These are phyloP conservation scores for human (Homo sapiens) DNA, from an alignment of 2,113 vertebrate genomes.

Conservation along the genomic window DNA sequence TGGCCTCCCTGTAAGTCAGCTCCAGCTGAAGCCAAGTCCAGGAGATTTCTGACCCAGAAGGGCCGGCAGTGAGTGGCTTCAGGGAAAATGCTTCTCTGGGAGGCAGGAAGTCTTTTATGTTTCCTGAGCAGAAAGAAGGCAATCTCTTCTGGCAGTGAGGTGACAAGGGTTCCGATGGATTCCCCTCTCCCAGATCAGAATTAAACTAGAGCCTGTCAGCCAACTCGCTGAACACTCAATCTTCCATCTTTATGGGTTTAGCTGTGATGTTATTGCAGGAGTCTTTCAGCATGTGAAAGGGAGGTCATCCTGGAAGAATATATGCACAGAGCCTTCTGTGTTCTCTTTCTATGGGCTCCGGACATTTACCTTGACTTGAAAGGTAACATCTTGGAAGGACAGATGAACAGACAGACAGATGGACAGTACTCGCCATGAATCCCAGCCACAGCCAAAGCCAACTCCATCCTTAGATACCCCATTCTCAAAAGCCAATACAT, in stretches of 20 bases:
- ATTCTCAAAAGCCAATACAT: not conserved
- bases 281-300: not conserved
- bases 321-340: not conserved
- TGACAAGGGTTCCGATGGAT: slow-evolving; percentile 28
- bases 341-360: not conserved
- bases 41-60: not conserved
- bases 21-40: not conserved
- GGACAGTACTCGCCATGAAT: not conserved
- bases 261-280: not conserved
- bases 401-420: not conserved
- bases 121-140: slow-evolving; percentile 5
- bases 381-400: not conserved
- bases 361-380: not conserved
- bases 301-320: not conserved
- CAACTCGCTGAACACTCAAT: not conserved
- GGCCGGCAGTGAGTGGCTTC: not conserved
- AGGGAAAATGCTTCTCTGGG: not conserved
- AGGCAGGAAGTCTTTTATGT: slow-evolving; percentile 23
- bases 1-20: not conserved
- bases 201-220: slow-evolving; percentile 27
- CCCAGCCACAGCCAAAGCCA: not conserved
- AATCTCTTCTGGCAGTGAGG: slow-evolving; percentile 39
- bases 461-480: not conserved
- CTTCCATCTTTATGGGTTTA: slow-evolving; percentile 10
- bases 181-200: slow-evolving; percentile 27